phyloP scores from a whole-genome alignment of 2,797 vertebrate species.

The Mus spretus region DNA sequence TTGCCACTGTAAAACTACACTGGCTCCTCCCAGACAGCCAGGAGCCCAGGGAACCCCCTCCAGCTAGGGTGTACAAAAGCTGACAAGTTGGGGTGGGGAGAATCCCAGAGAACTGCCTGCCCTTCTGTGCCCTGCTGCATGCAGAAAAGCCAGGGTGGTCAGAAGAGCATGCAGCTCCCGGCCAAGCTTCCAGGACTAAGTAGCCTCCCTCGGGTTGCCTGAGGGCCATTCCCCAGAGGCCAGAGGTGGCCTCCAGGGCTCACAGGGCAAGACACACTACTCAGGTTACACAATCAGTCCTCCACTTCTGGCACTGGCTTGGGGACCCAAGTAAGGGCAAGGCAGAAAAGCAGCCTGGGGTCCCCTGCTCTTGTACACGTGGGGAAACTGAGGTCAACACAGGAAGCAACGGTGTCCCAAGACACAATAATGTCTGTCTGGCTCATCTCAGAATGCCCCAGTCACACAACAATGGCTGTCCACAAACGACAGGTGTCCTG shows the following conservation, averaged over 20 bases:
- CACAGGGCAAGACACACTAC: not conserved
- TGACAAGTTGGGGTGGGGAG: not conserved
- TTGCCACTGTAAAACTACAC: not conserved
- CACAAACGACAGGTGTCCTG: slow-evolving; percentile 5
- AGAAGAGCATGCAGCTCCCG: not conserved
- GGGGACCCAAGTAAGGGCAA: slow-evolving; percentile 49
- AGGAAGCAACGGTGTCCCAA: not conserved
- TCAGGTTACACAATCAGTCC: slow-evolving; percentile 64
- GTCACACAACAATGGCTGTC: not conserved
- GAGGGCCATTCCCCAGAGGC: slow-evolving; percentile 27
- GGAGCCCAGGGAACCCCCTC: not conserved
- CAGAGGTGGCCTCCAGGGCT: slow-evolving; percentile 7
- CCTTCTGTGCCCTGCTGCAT: not conserved
- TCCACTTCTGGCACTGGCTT: not conserved
- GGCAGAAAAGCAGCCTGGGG: slow-evolving; percentile 17
- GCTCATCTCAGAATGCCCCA: not conserved
- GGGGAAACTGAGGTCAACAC: slow-evolving; percentile 55
- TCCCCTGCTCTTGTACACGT: slow-evolving; percentile 5
- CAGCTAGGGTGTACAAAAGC: not conserved
- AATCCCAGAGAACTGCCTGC: not conserved
- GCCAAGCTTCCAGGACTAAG: slow-evolving; percentile 51
- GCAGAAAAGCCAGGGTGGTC: not conserved
- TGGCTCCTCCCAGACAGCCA: not conserved
- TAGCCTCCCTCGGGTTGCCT: not conserved
- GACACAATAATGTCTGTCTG: not conserved